Evolutionary conservation across 2,888 invertebrate genomes (phyloP), one percentile per base, ranked within the genome.

Genomic region (Nemapogon koenigi): DNA sequence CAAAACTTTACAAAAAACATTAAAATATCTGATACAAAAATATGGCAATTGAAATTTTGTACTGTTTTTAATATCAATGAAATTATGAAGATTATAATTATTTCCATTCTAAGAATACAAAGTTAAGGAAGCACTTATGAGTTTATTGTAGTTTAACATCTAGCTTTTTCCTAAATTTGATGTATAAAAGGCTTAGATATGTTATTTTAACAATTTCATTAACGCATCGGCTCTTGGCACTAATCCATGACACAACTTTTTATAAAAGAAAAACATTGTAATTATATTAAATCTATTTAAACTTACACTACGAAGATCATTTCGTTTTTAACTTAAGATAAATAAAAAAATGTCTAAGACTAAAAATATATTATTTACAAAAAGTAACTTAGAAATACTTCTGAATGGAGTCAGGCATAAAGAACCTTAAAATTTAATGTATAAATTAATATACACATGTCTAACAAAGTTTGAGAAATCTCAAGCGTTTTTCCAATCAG

Each of bases 241-340:
- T 22, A 6, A 7, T 22, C 10, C 22, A 76, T 75, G 75, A 75
- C 75, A 75, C 75, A 68, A 32, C 15, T 16, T 22, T 29, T 19
- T 38, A 38, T 30, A 52, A 57, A 53, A 52, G 54, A 57, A 54
- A 57, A 53, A 41, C 51, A 51, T 48, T 54, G 54, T 50, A 56
- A 51, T 41, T 54, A 57, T 46, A 47, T 48, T 47, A 48, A 62
- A 58, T 54, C n/a, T n/a, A 49, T 53, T 7, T 33, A 33, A 33
- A 2, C 16, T 35, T 58, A 52, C 45, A 45, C 56, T 58, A 72
- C 62, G 62, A 72, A 75, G 71, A 73, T 73, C 75, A 68, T 67
- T 61, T 47, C 59, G 56, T 53, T 57, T 57, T 57, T 57, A 55
- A 61, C 59, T 37, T 40, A 37, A 16, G 27, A 27, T 37, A 37